Percentiles rank a stretch among this genome's conserved stretches.
Evolutionary conservation across 2,113 vertebrate species (phyloP).

Genomic region (Phoenicopterus ruber): DNA sequence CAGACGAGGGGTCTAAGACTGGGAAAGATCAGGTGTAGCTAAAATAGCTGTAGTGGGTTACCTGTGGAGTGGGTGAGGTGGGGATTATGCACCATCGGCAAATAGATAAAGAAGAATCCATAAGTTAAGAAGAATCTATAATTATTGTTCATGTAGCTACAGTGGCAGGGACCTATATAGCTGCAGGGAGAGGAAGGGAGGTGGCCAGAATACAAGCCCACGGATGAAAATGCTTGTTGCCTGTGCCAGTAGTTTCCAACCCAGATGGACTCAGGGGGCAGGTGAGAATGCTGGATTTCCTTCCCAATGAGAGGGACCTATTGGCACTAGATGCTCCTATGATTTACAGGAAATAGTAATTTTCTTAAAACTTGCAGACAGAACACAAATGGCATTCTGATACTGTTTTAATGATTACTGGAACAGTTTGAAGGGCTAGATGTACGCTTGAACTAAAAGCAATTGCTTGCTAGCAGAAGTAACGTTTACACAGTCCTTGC

Average conservation of each 20-base stretch:
- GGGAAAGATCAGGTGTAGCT: not conserved
- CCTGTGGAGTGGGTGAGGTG: not conserved
- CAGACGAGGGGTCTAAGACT: not conserved
- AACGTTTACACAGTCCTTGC: not conserved
- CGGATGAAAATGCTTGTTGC: not conserved
- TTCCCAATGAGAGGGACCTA: not conserved
- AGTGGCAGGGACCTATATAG: not conserved
- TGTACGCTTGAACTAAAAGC: not conserved
- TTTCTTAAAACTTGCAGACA: not conserved
- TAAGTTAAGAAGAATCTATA: not conserved
- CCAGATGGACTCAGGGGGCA: not conserved
- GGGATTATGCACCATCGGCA: not conserved
- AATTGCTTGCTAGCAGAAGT: not conserved
- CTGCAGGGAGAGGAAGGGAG: not conserved
- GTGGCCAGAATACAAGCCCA: not conserved
- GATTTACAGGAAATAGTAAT: not conserved
- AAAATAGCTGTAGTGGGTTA: not conserved
- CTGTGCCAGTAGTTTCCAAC: not conserved
- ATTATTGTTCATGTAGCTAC: not conserved
- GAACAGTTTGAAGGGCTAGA: not conserved
- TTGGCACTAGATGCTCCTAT: not conserved
- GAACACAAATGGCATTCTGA: not conserved
- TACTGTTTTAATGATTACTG: not conserved
- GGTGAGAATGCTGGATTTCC: not conserved
- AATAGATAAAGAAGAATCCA: not conserved